These are phyloP conservation scores for Notiomystis cincta DNA, from an alignment of 2,113 vertebrate genomes.

Conservation along the genomic window DNA sequence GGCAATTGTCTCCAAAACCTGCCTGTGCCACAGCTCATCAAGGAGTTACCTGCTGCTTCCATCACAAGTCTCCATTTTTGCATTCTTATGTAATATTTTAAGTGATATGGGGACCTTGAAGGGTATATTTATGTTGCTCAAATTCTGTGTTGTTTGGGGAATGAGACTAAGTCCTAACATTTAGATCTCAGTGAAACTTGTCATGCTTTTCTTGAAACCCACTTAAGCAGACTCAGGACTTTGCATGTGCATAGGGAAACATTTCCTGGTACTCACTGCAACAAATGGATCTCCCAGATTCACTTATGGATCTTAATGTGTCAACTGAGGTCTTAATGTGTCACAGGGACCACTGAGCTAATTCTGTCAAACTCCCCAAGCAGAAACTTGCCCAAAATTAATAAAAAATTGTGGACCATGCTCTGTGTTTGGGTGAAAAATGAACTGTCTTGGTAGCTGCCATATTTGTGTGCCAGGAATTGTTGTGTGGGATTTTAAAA, in stretches of 20 bases:
- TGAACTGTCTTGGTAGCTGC: constrained; percentile 24
- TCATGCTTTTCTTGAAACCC: not conserved
- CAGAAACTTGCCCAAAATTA: not conserved
- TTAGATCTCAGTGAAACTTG: not conserved
- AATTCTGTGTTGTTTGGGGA: not conserved
- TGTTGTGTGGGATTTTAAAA: constrained; percentile 21
- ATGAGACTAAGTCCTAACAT: not conserved
- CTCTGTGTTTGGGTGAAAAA: constrained; percentile 7
- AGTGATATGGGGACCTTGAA: not conserved
- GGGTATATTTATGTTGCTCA: not conserved
- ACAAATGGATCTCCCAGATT: not conserved
- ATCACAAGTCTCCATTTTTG: not conserved
- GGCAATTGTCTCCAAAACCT: not conserved
- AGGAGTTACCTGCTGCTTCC: not conserved
- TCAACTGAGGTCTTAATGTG: not conserved
- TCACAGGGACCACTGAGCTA: not conserved
- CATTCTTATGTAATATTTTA: not conserved
- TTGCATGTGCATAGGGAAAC: accelerated
- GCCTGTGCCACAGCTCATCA: not conserved
- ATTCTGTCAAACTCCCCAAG: not conserved
- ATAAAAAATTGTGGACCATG: not conserved
- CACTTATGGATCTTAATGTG: not conserved
- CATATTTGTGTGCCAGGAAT: constrained; percentile 20
- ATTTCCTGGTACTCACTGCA: not conserved
- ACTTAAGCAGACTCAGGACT: not conserved